Conservation (phyloP, 2,888 invertebrate species). For the Camptogramma bilineatum region DNA sequence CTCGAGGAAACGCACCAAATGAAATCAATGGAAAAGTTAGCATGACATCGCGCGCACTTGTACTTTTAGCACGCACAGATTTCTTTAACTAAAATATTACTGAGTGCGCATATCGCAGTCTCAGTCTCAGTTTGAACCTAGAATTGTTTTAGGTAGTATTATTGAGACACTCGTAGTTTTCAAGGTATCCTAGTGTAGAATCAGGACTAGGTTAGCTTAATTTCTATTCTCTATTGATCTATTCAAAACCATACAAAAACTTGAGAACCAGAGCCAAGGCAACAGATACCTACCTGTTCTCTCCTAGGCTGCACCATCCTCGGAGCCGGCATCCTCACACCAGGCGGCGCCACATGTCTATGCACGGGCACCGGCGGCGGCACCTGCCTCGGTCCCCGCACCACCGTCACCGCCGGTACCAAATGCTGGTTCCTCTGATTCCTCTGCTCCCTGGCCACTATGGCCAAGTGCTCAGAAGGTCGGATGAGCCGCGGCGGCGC, state of each 20-base stretch:
- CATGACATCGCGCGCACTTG: too few relatives aligned
- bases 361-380: conserved; percentile 63
- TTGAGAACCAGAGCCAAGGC: background rate
- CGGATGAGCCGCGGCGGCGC: conserved; percentile 74
- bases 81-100: too few relatives aligned
- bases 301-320: conserved; percentile 69
- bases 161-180: too few relatives aligned
- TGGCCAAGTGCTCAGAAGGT: conserved; percentile 77
- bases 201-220: too few relatives aligned
- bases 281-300: conserved; percentile 69
- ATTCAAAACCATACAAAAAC: background rate
- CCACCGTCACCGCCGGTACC: conserved; percentile 65
- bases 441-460: conserved; percentile 64
- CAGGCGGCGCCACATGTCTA: conserved; percentile 71
- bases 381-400: conserved; percentile 62
- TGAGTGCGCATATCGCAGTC: too few relatives aligned
- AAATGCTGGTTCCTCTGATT: conserved; percentile 63
- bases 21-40: too few relatives aligned
- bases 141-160: too few relatives aligned
- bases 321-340: conserved; percentile 74
- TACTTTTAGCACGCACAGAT: too few relatives aligned
- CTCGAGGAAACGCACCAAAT: too few relatives aligned
- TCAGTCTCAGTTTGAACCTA: too few relatives aligned
- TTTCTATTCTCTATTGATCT: too few relatives aligned
- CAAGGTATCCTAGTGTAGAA: too few relatives aligned